phyloP scores from a whole-genome alignment of 2,113 vertebrate species.

The Lepisosteus oculatus region DNA sequence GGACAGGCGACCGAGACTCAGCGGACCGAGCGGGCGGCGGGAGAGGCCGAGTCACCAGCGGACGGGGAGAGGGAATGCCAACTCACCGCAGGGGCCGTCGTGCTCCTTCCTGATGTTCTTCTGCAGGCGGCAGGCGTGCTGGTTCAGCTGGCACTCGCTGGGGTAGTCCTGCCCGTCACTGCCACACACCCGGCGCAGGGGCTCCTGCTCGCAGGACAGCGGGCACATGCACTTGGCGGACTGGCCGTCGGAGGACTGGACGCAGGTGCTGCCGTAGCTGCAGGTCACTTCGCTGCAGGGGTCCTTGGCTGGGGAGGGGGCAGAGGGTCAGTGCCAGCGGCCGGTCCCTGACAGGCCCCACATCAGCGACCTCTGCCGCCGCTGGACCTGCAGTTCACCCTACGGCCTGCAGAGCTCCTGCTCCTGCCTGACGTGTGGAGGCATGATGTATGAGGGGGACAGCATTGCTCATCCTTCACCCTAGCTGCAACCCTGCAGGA shows the following conservation, averaged over 20 bases:
- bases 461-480: no score
- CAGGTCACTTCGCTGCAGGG: constrained; percentile 84
- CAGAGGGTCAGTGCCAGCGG: constrained; percentile 5
- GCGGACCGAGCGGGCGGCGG: not conserved
- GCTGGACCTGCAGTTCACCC: no score
- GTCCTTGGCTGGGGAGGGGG: constrained; percentile 72
- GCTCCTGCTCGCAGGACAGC: constrained; percentile 58
- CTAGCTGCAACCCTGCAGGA: no score
- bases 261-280: constrained; percentile 90
- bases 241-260: constrained; percentile 76
- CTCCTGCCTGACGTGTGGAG: no score
- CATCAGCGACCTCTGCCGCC: no score
- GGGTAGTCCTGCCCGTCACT: constrained; percentile 86
- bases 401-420: no score
- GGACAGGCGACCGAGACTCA: no score
- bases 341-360: not conserved
- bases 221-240: constrained; percentile 85
- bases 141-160: constrained; percentile 81
- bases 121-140: constrained; percentile 79
- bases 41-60: not conserved
- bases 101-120: constrained; percentile 83
- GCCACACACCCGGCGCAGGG: constrained; percentile 74
- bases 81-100: constrained; percentile 83
- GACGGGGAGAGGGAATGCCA: no score
- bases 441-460: no score